phyloP scores from a whole-genome alignment of 2,113 vertebrate species.

The Paracyprichromis sp. region DNA sequence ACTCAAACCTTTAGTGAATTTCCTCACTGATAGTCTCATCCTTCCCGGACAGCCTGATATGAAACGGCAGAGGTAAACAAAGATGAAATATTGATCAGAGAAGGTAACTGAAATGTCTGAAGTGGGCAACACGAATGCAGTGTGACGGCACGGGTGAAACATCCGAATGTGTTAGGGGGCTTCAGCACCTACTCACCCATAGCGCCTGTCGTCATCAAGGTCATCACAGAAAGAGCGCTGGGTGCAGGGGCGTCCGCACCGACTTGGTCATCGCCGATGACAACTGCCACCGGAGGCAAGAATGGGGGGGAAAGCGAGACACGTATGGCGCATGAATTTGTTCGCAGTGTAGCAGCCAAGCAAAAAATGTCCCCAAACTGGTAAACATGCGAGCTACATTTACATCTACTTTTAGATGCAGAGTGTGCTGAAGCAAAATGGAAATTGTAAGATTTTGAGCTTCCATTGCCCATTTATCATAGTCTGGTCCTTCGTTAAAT shows the following conservation, averaged over 20 bases:
- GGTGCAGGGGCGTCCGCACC: constrained; percentile 9
- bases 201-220: constrained; percentile 47
- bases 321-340: background rate
- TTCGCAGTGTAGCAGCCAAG: background rate
- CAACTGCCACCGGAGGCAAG: constrained; percentile 33
- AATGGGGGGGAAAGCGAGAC: background rate
- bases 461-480: background rate
- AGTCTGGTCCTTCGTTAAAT: background rate
- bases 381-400: background rate
- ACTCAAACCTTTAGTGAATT: background rate
- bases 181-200: constrained; percentile 20
- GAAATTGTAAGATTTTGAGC: background rate
- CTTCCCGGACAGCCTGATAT: background rate
- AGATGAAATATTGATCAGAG: constrained; percentile 49
- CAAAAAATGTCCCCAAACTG: background rate
- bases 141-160: background rate
- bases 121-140: background rate
- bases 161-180: constrained; percentile 14
- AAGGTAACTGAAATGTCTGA: background rate
- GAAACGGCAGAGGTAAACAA: background rate
- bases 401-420: background rate
- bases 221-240: constrained; percentile 13
- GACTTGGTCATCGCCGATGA: constrained; percentile 20
- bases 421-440: background rate
- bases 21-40: background rate